Conservation (phyloP, 2,113 vertebrate species). For the Forbesichthys papilliferus region DNA sequence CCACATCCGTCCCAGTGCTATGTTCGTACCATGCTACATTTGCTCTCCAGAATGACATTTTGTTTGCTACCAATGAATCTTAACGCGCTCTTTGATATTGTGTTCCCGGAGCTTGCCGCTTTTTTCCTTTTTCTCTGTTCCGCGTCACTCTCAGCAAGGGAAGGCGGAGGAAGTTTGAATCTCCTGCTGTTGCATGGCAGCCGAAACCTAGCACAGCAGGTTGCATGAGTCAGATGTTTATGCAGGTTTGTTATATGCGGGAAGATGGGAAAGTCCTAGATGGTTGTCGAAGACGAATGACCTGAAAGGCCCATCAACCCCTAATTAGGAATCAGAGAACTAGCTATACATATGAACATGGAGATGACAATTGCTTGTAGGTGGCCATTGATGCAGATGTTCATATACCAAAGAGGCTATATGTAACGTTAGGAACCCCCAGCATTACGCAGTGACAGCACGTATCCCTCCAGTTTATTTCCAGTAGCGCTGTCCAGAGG, state of each 20-base stretch:
- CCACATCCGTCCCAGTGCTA: too few relatives aligned
- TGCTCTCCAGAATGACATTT: slow-evolving; percentile 31
- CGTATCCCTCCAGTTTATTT: slow-evolving; percentile 43
- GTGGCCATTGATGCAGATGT: slow-evolving; percentile 73
- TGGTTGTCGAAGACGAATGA: too few relatives aligned
- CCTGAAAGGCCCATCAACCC: too few relatives aligned
- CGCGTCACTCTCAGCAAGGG: slow-evolving; percentile 35
- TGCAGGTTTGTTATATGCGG: slow-evolving; percentile 25
- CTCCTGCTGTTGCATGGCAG: slow-evolving; percentile 47
- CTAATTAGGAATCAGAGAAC: slow-evolving; percentile 30
- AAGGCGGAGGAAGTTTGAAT: slow-evolving; percentile 51
- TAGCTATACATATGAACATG: slow-evolving; percentile 59
- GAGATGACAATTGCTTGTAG: slow-evolving; percentile 53
- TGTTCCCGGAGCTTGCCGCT: slow-evolving; percentile 17
- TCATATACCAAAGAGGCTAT: slow-evolving; percentile 90
- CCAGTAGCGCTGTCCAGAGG: slow-evolving; percentile 34
- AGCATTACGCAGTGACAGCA: slow-evolving; percentile 47
- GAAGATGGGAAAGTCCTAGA: slow-evolving; percentile 32
- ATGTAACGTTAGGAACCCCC: slow-evolving; percentile 49
- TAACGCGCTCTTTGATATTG: slow-evolving; percentile 29
- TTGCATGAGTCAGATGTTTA: slow-evolving; percentile 3
- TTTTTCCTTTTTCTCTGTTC: slow-evolving; percentile 47
- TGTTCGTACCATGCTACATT: background rate
- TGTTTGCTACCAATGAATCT: slow-evolving; percentile 35
- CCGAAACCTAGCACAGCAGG: slow-evolving; percentile 30